A percentile compares a stretch with the other conserved stretches of the same genome.
Evolutionary conservation across 2,113 vertebrate species (phyloP).

Genomic region (Craseonycteris thonglongyai): DNA sequence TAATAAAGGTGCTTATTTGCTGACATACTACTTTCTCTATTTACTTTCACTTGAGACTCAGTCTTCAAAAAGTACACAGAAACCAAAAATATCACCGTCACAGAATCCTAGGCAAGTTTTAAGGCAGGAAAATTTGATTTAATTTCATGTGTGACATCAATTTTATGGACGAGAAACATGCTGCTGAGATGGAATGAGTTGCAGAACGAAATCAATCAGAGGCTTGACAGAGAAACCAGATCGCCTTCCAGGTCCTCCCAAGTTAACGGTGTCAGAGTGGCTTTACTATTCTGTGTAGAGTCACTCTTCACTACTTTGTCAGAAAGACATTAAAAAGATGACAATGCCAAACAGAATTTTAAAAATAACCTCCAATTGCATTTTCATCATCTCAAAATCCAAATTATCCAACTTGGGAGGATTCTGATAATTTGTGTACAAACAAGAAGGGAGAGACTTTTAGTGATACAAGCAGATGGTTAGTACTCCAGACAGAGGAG

Average conservation of each 20-base stretch:
- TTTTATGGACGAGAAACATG: not conserved
- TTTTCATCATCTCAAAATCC: not conserved
- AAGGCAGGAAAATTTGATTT: not conserved
- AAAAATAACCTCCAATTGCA: not conserved
- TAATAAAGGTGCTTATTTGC: not conserved
- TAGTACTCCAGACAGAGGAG: not conserved
- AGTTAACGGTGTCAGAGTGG: not conserved
- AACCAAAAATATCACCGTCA: not conserved
- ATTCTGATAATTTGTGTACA: not conserved
- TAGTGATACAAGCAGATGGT: not conserved
- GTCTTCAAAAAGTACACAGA: not conserved
- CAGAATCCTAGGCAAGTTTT: not conserved
- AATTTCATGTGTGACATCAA: not conserved
- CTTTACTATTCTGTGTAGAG: not conserved
- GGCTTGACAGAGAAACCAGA: not conserved
- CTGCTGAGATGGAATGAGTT: not conserved
- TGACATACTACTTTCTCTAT: not conserved
- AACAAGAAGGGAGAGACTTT: not conserved
- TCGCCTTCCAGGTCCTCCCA: not conserved
- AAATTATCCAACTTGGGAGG: not conserved
- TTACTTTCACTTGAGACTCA: not conserved
- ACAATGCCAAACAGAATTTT: not conserved
- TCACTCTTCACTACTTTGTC: not conserved
- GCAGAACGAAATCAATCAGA: constrained; percentile 20
- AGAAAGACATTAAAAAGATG: not conserved